Evolutionary conservation across 1,140 invertebrate genomes (phyloP), one percentile per base, ranked within the genome.

Genomic region (Hylaeus anthracinus): DNA sequence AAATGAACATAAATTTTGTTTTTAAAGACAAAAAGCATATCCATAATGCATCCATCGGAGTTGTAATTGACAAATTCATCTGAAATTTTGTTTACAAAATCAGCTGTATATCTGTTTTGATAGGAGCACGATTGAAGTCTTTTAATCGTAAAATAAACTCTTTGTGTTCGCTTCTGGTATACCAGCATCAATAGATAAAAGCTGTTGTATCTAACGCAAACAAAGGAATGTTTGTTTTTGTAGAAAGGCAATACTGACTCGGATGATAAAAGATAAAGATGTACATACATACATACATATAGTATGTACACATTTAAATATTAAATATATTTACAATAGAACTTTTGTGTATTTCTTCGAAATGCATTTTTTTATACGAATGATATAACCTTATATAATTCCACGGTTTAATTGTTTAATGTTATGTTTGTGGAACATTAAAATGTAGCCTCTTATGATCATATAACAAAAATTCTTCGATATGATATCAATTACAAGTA

Each of bases 201-300:
- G n/a, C 14, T 15, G 5, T 39, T 45, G 41, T 48, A 76, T 69
- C 26, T 58, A 48, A 58, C 58, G 43, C 14, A 76, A 67, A 76
- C 53, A 76, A 76, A 76, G 64, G 51, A 45, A 76, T 56, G 9
- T 69, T 66, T 75, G 73, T 45, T 67, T 75, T 67, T 75, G 39
- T 76, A 37, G 63, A 43, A 75, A 75, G 51, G 39, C 73, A 75
- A 56, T 75, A n/a, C 39, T 55, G n/a, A 58, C 43, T 48, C 4
- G 39, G 56, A 5, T 9, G 53, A 77, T 55, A 71, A 70, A 48
- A 14, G 56, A 76, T 71, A 83, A 82, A 3, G 39, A 14, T 60
- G 9, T 45, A 3, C 43, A 26, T 43, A 43, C 56, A 10, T 56
- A 74, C 60, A 43, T 12, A 43, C 37, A n/a, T n/a, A 61, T 6